Conservation (phyloP, 2,797 vertebrate genomes). For the Sciurus vulgaris region DNA sequence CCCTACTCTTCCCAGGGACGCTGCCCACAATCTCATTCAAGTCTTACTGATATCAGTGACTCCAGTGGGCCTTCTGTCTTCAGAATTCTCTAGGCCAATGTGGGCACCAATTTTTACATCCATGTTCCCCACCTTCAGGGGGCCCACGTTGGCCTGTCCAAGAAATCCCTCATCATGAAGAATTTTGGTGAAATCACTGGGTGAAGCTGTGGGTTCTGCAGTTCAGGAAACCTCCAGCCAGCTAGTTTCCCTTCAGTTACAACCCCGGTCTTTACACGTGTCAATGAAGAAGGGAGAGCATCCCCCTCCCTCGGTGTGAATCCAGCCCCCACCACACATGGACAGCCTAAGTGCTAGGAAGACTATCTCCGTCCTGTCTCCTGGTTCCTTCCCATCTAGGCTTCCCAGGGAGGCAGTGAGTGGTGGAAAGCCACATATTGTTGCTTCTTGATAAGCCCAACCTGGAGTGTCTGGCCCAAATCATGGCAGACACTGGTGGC, state of each 20-base stretch:
- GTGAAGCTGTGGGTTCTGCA: not conserved
- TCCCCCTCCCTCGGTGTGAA: accelerated
- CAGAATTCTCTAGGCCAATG: not conserved
- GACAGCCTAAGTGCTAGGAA: not conserved
- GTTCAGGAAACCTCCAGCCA: not conserved
- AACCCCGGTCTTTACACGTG: not conserved
- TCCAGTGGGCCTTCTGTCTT: not conserved
- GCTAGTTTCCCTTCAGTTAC: accelerated
- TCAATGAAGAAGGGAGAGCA: not conserved
- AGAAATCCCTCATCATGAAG: not conserved
- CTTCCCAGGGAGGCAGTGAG: not conserved
- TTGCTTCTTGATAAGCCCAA: not conserved
- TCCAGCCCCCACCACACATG: not conserved
- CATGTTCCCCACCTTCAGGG: not conserved
- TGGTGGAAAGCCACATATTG: too few species aligned
- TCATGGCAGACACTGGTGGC: not conserved
- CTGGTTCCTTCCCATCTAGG: not conserved
- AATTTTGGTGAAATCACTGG: not conserved
- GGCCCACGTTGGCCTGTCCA: not conserved
- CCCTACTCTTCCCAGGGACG: not conserved
- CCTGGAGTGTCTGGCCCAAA: not conserved
- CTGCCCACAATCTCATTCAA: not conserved
- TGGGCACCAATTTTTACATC: not conserved
- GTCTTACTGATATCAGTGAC: not conserved
- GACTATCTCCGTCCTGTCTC: not conserved